Evolutionary conservation across 2,113 vertebrate genomes (phyloP).

Genomic region (Mastomys natalensis): DNA sequence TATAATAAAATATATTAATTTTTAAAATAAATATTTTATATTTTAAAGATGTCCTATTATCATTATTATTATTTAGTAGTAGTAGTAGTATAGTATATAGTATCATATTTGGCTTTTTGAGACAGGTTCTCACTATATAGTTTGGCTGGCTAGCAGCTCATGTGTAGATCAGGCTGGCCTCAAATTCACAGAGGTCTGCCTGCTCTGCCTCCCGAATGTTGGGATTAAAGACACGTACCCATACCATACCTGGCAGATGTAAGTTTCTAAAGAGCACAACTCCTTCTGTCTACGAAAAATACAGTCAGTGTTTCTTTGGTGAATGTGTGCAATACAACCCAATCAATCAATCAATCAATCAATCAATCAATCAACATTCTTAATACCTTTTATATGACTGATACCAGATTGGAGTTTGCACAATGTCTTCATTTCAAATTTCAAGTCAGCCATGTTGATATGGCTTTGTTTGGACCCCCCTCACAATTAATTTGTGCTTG

Average conservation of each 20-base stretch:
- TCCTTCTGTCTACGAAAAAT: conserved; percentile 31
- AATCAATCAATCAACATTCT: conserved; percentile 25
- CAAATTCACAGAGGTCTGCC: background rate
- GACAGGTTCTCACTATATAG: background rate
- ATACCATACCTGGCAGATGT: background rate
- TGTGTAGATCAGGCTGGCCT: background rate
- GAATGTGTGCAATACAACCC: background rate
- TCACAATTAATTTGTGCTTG: conserved; percentile 24
- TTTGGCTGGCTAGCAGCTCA: background rate
- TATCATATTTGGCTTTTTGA: background rate
- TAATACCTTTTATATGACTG: background rate
- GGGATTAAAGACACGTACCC: background rate
- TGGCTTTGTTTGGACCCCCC: conserved; percentile 1
- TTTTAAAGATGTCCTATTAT: too few relatives aligned
- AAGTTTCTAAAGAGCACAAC: background rate
- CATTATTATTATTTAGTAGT: background rate
- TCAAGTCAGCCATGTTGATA: background rate
- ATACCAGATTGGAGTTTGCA: background rate
- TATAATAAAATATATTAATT: background rate
- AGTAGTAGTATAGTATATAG: background rate
- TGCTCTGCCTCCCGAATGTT: background rate
- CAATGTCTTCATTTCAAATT: conserved; percentile 30
- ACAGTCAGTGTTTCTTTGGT: background rate
- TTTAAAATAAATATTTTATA: background rate
- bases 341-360: background rate